Conservation (phyloP, 2,888 invertebrate species). For the Esperia sulphurella region DNA sequence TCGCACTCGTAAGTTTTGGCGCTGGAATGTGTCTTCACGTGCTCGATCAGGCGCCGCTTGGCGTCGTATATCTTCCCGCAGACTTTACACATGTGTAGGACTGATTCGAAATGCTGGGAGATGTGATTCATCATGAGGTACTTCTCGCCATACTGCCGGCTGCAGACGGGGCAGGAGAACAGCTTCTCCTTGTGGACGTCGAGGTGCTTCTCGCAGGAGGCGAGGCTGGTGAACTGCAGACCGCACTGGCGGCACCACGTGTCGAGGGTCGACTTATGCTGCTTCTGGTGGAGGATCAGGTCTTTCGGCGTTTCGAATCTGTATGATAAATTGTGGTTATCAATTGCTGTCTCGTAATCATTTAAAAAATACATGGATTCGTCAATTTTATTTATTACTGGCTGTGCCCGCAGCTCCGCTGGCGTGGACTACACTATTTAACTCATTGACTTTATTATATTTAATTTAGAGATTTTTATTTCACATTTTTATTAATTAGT, state of each 20-base stretch:
- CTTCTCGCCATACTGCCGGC: constrained; percentile 72
- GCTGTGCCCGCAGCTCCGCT: too few species aligned
- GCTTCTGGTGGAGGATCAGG: constrained; percentile 45
- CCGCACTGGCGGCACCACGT: constrained; percentile 57
- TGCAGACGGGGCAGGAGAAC: constrained; percentile 79
- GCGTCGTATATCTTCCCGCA: constrained; percentile 78
- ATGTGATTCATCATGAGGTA: constrained; percentile 51
- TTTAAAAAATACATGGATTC: too few species aligned
- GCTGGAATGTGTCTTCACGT: constrained; percentile 54
- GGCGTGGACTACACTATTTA: too few species aligned
- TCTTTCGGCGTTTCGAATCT: constrained; percentile 52
- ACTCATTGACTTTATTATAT: too few species aligned
- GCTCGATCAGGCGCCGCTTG: constrained; percentile 46
- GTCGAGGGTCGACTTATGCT: constrained; percentile 31
- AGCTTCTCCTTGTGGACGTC: constrained; percentile 47
- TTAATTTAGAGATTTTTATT: too few species aligned
- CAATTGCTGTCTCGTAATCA: too few species aligned
- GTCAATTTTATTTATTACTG: too few species aligned
- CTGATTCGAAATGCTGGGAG: constrained; percentile 51
- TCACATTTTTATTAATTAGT: too few species aligned
- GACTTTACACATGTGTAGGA: constrained; percentile 75
- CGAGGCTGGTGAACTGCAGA: constrained; percentile 43
- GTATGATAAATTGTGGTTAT: constrained; percentile 15
- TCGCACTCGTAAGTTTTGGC: constrained; percentile 69
- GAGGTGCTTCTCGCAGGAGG: constrained; percentile 48